Percentiles rank a stretch among this genome's conserved stretches.
These are phyloP conservation scores for Picus viridis DNA, from an alignment of 2,797 vertebrate genomes.

Conservation along the genomic window DNA sequence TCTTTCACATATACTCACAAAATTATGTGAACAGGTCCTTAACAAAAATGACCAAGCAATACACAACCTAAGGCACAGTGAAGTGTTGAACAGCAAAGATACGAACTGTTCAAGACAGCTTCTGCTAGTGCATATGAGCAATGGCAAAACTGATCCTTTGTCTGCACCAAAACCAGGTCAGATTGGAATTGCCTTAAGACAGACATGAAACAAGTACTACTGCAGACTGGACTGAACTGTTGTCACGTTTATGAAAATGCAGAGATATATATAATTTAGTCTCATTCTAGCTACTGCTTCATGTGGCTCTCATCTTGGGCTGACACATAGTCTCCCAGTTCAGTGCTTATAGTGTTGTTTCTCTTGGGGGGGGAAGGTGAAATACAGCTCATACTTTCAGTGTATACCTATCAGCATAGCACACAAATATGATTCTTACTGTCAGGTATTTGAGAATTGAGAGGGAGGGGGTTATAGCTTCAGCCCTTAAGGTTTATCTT, in stretches of 20 bases:
- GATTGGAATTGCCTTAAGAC: not conserved
- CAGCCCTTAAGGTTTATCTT: not conserved
- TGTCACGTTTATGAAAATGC: not conserved
- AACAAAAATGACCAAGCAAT: not conserved
- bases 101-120: not conserved
- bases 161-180: not conserved
- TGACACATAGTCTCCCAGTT: not conserved
- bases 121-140: not conserved
- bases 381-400: not conserved
- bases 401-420: not conserved
- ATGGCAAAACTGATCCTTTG: not conserved
- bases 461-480: not conserved
- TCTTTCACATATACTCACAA: not conserved
- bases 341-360: not conserved
- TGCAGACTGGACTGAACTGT: not conserved
- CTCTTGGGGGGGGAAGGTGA: not conserved
- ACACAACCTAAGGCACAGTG: not conserved
- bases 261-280: not conserved
- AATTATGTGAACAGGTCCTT: not conserved
- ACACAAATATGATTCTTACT: not conserved
- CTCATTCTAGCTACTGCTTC: not conserved
- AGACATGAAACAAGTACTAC: not conserved
- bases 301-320: not conserved
- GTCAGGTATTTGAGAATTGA: not conserved
- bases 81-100: not conserved